Evolutionary conservation across 2,888 invertebrate genomes (phyloP).

Genomic region (Andrena camellia): DNA sequence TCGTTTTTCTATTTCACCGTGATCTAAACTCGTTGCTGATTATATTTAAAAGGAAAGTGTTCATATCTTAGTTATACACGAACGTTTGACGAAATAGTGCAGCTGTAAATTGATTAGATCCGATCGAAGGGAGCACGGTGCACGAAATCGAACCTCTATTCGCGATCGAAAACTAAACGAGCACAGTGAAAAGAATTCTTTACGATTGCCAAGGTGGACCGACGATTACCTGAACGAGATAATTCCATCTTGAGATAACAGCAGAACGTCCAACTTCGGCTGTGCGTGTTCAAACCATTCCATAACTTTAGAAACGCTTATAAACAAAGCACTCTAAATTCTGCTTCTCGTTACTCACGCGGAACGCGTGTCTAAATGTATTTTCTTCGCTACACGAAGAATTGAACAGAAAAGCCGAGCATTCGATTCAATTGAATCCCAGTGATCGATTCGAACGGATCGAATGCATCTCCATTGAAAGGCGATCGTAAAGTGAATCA

Average conservation of each 20-base stretch:
- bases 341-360: constrained; percentile 3
- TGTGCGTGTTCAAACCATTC: constrained; percentile 16
- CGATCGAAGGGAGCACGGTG: too few relatives aligned
- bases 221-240: background rate
- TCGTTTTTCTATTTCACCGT: background rate
- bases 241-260: background rate
- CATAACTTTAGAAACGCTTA: constrained; percentile 17
- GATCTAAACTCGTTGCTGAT: background rate
- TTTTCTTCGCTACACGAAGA: background rate
- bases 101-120: background rate
- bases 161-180: background rate
- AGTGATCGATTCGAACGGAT: background rate
- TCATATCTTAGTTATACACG: background rate
- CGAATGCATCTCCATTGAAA: background rate
- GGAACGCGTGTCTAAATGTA: background rate
- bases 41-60: background rate
- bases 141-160: too few relatives aligned
- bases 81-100: background rate
- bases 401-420: background rate
- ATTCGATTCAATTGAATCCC: constrained; percentile 2
- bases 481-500: background rate
- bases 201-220: background rate
- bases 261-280: background rate
- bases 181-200: background rate
- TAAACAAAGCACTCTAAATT: background rate